Evolutionary conservation across 2,113 vertebrate species (phyloP).

Genomic region (Psophia crepitans): DNA sequence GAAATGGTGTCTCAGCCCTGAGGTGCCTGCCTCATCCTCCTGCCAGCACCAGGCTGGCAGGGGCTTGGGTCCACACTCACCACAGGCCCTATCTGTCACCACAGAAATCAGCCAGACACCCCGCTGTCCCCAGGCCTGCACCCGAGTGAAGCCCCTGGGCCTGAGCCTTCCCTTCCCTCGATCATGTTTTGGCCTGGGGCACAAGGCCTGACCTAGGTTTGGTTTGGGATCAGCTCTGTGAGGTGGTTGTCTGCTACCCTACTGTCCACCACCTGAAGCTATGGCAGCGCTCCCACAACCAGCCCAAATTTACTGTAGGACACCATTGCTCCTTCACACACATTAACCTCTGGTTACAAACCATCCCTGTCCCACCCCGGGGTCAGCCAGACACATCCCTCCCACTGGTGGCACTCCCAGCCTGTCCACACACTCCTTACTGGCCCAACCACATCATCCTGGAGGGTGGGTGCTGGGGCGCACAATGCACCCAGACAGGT

Average conservation of each 20-base stretch:
- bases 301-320: neutral
- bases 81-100: neutral
- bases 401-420: fast-evolving
- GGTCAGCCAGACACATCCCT: neutral
- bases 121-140: neutral
- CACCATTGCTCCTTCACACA: neutral
- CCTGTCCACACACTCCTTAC: fast-evolving
- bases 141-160: fast-evolving
- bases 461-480: fast-evolving
- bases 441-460: fast-evolving
- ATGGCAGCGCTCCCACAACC: neutral
- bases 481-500: fast-evolving
- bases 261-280: neutral
- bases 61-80: fast-evolving
- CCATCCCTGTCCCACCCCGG: fast-evolving
- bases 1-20: fast-evolving
- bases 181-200: fast-evolving
- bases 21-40: neutral
- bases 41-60: fast-evolving
- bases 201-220: neutral
- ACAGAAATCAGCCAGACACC: fast-evolving
- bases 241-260: neutral
- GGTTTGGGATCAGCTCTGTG: neutral
- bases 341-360: neutral
- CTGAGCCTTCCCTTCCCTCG: neutral